Evolutionary conservation across 2,113 vertebrate genomes (phyloP).

Genomic region (Globicephala melas): DNA sequence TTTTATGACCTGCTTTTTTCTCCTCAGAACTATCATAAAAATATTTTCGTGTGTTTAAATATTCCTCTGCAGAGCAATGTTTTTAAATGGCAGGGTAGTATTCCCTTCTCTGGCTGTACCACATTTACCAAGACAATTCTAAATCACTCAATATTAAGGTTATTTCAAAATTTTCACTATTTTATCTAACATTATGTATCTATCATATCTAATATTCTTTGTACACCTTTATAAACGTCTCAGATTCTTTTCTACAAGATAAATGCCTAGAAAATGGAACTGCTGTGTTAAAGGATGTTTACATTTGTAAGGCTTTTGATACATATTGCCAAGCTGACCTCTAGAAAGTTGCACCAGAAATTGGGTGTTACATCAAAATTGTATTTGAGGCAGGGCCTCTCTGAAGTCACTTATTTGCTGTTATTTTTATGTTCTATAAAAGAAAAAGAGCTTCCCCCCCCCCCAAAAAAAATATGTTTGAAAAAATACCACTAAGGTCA

Average conservation of each 20-base stretch:
- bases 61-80: background rate
- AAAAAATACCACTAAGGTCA: background rate
- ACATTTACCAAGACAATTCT: constrained; percentile 15
- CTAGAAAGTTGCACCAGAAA: background rate
- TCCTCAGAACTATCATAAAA: background rate
- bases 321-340: background rate
- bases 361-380: background rate
- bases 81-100: background rate
- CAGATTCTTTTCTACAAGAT: background rate
- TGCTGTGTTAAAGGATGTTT: background rate
- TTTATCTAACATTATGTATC: background rate
- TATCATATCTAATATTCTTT: background rate
- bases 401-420: background rate
- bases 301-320: background rate
- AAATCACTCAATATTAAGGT: background rate
- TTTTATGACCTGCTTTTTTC: background rate
- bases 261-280: background rate
- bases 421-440: background rate
- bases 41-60: background rate
- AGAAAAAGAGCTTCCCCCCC: background rate
- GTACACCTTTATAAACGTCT: background rate
- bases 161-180: constrained; percentile 21
- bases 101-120: background rate
- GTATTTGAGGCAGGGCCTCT: background rate
- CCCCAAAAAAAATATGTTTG: background rate